Base-by-base conservation (phyloP, 2,888 invertebrate genomes). In the Drosophila pegasa region DNA sequence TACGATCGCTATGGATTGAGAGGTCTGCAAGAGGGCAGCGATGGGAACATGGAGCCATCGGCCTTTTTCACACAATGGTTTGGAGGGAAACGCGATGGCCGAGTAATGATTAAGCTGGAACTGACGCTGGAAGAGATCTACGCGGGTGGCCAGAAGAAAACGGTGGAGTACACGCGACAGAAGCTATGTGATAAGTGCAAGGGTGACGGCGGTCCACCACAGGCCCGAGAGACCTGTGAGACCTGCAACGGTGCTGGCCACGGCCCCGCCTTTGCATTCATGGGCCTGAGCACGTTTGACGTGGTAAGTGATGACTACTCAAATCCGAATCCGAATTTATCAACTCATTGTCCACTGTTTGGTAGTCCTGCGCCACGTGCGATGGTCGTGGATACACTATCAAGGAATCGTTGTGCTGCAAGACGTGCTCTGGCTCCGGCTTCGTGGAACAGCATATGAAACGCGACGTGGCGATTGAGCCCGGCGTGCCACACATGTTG, bases 41-140 rank as follows among this genome's bases (percentile, higher is more conserved):
- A 90, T n/a, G 86, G 82, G 2, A 85, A 78, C 38, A 61, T 66
- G n/a, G 86, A 84, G 55, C 94, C 94, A 55, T 93, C 94, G 35
- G 95, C 95, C 78, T 89, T 95, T n/a, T 94, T 96, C 71, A 94
- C 94, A 0, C 94, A 95, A 64, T 92, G 97, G 60, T 95, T 97
- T 41, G 91, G 93, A 73, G 93, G 93, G n/a, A 91, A 93, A 79
- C 92, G 94, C 88, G 75, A 81, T 43, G 93, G 95, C 45, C 96
- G 97, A 91, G 96, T 97, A 25, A 93, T 97, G 68, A 96, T 97
- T 91, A 95, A 96, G 18, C 93, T 98, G 20, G 95, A 96, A 92
- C 97, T 98, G 8, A 94, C 97, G 9, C 93, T 98, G 83, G 98
- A 98, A 92, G 97, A 98, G 90, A 93, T 98, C 90, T 98, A 98